A percentile compares a stretch with the other conserved stretches of the same genome.
These are phyloP conservation scores for Sesia bembeciformis DNA, from an alignment of 2,888 invertebrate species.

Conservation along the genomic window DNA sequence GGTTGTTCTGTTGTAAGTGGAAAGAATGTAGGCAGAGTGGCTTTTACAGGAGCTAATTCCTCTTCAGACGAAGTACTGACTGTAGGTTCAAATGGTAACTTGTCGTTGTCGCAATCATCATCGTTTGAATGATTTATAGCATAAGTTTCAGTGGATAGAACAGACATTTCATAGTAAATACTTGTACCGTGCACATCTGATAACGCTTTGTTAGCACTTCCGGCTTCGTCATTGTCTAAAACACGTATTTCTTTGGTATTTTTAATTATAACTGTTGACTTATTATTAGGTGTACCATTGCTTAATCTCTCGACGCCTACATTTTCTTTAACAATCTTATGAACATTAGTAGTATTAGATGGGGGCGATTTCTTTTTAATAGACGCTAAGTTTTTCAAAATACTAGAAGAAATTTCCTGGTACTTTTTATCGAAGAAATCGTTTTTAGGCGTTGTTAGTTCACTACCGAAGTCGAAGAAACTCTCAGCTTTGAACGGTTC, in stretches of 20 bases:
- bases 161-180: conserved; percentile 68
- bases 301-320: conserved; percentile 55
- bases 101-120: conserved; percentile 59
- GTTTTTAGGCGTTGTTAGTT: conserved; percentile 71
- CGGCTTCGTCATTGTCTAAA: conserved; percentile 56
- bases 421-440: conserved; percentile 70
- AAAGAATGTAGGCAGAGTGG: conserved; percentile 24
- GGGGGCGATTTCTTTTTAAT: conserved; percentile 38
- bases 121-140: conserved; percentile 45
- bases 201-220: conserved; percentile 46
- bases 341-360: conserved; percentile 36
- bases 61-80: conserved; percentile 38
- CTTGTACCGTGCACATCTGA: conserved; percentile 68
- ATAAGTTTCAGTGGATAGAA: conserved; percentile 63
- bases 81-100: conserved; percentile 35
- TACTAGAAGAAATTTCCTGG: conserved; percentile 66
- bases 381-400: conserved; percentile 62
- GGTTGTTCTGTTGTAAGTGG: conserved; percentile 20
- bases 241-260: conserved; percentile 70
- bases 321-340: conserved; percentile 42
- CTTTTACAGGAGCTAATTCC: conserved; percentile 33
- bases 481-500: conserved; percentile 46
- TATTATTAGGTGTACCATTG: conserved; percentile 61
- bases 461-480: conserved; percentile 51
- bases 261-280: conserved; percentile 64